These are phyloP conservation scores for Indri indri DNA, from an alignment of 2,113 vertebrate species.

Conservation along the genomic window DNA sequence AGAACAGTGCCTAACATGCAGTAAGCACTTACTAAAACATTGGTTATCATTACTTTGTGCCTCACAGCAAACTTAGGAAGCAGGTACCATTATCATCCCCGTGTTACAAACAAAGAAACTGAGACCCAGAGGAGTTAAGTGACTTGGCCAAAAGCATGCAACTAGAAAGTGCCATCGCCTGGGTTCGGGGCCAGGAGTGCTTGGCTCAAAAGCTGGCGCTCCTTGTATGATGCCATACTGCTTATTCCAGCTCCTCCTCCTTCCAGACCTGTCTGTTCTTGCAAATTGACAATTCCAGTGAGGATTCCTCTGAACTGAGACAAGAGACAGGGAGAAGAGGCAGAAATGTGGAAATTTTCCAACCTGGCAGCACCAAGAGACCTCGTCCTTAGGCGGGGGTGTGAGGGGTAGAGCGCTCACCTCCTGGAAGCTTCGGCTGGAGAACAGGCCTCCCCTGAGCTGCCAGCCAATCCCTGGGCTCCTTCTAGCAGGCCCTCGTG, in stretches of 20 bases:
- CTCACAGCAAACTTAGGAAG: neutral
- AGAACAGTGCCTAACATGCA: neutral
- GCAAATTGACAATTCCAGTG: neutral
- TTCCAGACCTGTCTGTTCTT: neutral
- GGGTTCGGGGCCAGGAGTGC: neutral
- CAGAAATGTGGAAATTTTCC: neutral
- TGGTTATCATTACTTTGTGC: neutral
- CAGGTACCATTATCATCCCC: neutral
- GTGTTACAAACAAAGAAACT: neutral
- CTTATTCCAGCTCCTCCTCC: neutral
- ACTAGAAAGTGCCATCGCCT: neutral
- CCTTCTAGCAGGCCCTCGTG: neutral
- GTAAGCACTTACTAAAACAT: neutral
- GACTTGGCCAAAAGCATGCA: neutral
- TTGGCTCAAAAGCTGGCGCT: neutral
- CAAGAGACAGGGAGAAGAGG: neutral
- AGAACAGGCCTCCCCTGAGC: neutral
- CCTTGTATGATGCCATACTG: fast-evolving
- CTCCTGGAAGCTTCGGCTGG: neutral
- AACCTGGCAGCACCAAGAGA: neutral
- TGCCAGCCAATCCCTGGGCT: neutral
- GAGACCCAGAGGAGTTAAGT: neutral
- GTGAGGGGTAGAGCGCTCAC: no score
- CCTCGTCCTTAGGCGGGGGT: neutral
- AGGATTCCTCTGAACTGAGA: neutral